Evolutionary conservation across 2,797 vertebrate species (phyloP), one percentile per base, ranked within the genome.

Genomic region (Adrianichthys oophorus): DNA sequence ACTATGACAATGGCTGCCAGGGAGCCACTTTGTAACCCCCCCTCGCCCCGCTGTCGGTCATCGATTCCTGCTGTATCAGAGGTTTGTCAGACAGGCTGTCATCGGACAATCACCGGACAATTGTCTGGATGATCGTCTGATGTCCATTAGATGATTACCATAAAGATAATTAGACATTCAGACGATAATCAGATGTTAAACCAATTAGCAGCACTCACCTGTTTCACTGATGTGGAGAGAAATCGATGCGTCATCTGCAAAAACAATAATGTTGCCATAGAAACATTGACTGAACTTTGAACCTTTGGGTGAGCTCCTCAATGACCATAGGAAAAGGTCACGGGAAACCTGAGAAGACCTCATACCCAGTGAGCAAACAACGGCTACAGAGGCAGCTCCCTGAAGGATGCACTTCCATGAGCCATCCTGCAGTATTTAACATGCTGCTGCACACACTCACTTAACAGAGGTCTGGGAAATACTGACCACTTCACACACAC

Each of bases 1-100:
- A 92, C 86, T 57, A 96, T 65, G 5, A 96, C 75, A 55, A 97
- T 90, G 18, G 94, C 94, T 0, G 91, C 89, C 15, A 98, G 93
- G 37, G 97, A 85, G 37, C 94, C 95, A 0, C 92, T 82, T 4
- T 94, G 94, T 21, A 94, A 87, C 0, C 57, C 60, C 49, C 84
- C 79, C 2, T 79, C 67, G 1, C 15, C 59, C 41, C 65, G 49
- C 12, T 62, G 76, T 1, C 41, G 37, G 14, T 58, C 71, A 19
- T 54, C 19, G 4, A 65, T 57, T 48, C 21, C 72, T 67, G 74
- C 74, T 85, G 64, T 15, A 60, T 37, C 52, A 63, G 46, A 62
- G 21, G 19, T 15, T 17, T 43, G n/a, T 23, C 24, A 32, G 1
- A 47, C n/a, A 29, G 6, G 7, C 26, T 5, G 1, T 29, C 26